Percentiles rank a stretch among this genome's conserved stretches.
These are phyloP conservation scores for Ectropis grisescens DNA, from an alignment of 1,140 invertebrate species.

Conservation along the genomic window DNA sequence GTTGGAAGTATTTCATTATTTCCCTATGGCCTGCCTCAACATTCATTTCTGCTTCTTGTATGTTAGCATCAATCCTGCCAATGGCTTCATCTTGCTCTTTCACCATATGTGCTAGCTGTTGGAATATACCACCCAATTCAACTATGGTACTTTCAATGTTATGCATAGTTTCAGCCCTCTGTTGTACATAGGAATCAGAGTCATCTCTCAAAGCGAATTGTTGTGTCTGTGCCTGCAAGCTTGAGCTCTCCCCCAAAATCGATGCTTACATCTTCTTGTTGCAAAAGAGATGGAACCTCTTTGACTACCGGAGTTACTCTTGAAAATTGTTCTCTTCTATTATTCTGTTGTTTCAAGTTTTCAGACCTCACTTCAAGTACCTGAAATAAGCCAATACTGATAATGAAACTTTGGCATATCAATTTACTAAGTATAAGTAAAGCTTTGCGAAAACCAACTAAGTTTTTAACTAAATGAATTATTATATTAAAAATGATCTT, in stretches of 20 bases:
- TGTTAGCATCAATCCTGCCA: conserved; percentile 96
- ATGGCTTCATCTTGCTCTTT: conserved; percentile 99
- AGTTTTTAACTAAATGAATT: too few species aligned
- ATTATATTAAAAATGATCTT: too few species aligned
- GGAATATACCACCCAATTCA: conserved; percentile 98
- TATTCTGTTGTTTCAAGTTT: conserved; percentile 97
- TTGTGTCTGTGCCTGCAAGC: conserved; percentile 70
- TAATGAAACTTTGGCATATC: too few species aligned
- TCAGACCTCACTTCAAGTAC: conserved; percentile 90
- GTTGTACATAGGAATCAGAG: conserved; percentile 90
- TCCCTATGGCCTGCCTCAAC: conserved; percentile 97
- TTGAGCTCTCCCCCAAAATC: conserved; percentile 74
- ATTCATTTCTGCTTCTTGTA: conserved; percentile 95
- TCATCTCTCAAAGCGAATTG: conserved; percentile 86
- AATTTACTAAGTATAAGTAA: too few species aligned
- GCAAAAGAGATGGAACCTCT: conserved; percentile 74
- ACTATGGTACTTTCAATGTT: conserved; percentile 99
- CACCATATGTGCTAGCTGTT: conserved; percentile 98
- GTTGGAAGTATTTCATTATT: conserved; percentile 98
- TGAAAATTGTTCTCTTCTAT: conserved; percentile 93
- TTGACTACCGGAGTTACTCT: conserved; percentile 81
- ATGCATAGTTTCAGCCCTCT: conserved; percentile 97
- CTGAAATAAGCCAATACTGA: too few species aligned
- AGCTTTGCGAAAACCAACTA: too few species aligned
- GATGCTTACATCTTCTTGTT: conserved; percentile 84